A percentile compares a stretch with the other conserved stretches of the same genome.
These are phyloP conservation scores for Eleginops maclovinus DNA, from an alignment of 2,113 vertebrate species.

Conservation along the genomic window DNA sequence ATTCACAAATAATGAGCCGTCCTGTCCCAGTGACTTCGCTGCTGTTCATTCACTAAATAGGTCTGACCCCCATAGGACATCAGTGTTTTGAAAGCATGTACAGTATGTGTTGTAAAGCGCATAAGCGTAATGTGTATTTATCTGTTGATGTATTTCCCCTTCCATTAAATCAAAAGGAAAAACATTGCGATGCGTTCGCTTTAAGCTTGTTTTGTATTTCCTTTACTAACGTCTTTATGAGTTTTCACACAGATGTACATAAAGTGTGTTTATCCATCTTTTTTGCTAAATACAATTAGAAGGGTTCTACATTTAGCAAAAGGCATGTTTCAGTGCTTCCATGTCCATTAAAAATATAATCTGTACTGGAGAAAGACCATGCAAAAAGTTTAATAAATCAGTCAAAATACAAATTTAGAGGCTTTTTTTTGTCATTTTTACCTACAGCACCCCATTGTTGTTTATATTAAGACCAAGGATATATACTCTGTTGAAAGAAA, in stretches of 20 bases:
- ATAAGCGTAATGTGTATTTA: slow-evolving; percentile 44
- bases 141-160: slow-evolving; percentile 43
- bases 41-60: slow-evolving; percentile 72
- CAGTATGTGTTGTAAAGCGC: slow-evolving; percentile 24
- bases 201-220: slow-evolving; percentile 5
- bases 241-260: background rate
- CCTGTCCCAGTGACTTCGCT: slow-evolving; percentile 69
- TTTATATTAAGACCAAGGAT: background rate
- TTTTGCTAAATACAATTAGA: background rate
- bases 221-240: background rate
- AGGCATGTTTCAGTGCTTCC: background rate
- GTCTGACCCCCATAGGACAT: slow-evolving; percentile 57
- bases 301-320: background rate
- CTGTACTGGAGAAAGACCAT: background rate
- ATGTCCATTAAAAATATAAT: background rate
- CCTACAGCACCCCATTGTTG: background rate
- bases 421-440: background rate
- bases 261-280: background rate
- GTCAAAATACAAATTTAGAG: background rate
- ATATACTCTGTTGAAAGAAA: slow-evolving; percentile 1
- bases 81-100: slow-evolving; percentile 30
- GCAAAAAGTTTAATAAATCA: background rate
- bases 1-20: slow-evolving; percentile 82
- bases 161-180: slow-evolving; percentile 30
- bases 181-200: slow-evolving; percentile 29